Conservation (phyloP, 1,140 invertebrate genomes). For the Apis cerana region DNA sequence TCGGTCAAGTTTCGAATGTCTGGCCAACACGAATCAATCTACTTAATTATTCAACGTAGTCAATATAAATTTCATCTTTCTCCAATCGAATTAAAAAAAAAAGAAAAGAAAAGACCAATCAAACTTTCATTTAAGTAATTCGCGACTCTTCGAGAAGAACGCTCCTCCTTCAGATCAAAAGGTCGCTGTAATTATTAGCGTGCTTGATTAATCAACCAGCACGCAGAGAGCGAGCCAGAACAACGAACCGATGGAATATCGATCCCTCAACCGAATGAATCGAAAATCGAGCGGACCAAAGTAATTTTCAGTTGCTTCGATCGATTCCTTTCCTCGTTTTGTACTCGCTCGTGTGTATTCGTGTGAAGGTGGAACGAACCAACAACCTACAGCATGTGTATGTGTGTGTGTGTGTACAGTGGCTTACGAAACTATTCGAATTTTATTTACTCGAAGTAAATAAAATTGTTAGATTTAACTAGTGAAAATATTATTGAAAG, state of each 20-base stretch:
- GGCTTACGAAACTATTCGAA: no score
- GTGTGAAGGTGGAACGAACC: not conserved
- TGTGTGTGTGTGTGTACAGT: no score
- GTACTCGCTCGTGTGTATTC: not conserved
- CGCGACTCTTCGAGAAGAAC: not conserved
- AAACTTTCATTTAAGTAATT: constrained; percentile 1
- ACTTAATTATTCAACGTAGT: not conserved
- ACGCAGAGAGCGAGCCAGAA: not conserved
- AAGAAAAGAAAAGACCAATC: not conserved
- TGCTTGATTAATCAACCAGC: constrained; percentile 19
- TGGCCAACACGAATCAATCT: not conserved
- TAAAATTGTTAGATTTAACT: no score
- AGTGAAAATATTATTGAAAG: no score
- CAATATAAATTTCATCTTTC: not conserved
- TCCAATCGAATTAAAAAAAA: not conserved
- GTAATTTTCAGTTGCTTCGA: not conserved
- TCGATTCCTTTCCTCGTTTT: constrained; percentile 7
- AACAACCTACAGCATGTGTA: no score
- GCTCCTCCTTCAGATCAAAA: not conserved
- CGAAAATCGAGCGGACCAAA: constrained; percentile 21
- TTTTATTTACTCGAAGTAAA: no score
- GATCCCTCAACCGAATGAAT: not conserved
- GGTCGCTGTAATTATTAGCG: not conserved
- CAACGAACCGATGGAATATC: not conserved
- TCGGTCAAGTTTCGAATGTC: not conserved